Percentiles rank a stretch among this genome's conserved stretches.
phyloP scores from a whole-genome alignment of 2,888 invertebrate species.

The Azorinus chamasolen region DNA sequence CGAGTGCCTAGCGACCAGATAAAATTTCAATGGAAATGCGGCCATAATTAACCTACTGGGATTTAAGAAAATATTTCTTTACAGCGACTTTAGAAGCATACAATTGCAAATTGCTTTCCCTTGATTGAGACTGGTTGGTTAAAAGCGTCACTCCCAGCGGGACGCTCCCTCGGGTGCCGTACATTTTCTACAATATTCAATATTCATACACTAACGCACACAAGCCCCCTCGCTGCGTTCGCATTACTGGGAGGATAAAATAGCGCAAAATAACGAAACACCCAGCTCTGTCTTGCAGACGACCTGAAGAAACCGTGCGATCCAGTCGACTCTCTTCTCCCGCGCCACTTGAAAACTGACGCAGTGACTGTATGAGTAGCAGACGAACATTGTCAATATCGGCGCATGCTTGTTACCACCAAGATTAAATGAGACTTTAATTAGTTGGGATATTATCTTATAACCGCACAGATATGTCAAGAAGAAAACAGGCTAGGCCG shows the following conservation, averaged over 20 bases:
- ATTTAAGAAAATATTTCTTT: conserved; percentile 62
- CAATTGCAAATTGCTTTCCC: conserved; percentile 62
- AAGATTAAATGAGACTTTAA: no score
- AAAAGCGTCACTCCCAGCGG: conserved; percentile 71
- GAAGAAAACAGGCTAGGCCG: conserved; percentile 79
- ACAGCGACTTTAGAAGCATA: conserved; percentile 43
- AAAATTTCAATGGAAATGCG: conserved; percentile 31
- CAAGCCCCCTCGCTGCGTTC: conserved; percentile 73
- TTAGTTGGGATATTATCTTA: no score
- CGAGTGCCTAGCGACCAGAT: no score
- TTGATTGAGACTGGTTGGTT: conserved; percentile 63
- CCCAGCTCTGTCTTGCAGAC: conserved; percentile 38
- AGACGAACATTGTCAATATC: no score
- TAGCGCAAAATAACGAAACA: conserved; percentile 52
- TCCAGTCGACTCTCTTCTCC: conserved; percentile 31
- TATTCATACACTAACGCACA: conserved; percentile 79
- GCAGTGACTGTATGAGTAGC: no score
- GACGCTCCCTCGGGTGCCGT: conserved; percentile 73
- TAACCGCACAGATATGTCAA: conserved; percentile 67
- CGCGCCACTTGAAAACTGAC: no score
- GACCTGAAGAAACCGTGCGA: conserved; percentile 36
- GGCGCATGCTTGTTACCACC: no score
- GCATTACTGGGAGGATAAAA: conserved; percentile 63
- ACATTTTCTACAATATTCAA: conserved; percentile 79
- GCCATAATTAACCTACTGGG: conserved; percentile 72